Conservation (phyloP, 2,113 vertebrate species). For the Ailurus styani region DNA sequence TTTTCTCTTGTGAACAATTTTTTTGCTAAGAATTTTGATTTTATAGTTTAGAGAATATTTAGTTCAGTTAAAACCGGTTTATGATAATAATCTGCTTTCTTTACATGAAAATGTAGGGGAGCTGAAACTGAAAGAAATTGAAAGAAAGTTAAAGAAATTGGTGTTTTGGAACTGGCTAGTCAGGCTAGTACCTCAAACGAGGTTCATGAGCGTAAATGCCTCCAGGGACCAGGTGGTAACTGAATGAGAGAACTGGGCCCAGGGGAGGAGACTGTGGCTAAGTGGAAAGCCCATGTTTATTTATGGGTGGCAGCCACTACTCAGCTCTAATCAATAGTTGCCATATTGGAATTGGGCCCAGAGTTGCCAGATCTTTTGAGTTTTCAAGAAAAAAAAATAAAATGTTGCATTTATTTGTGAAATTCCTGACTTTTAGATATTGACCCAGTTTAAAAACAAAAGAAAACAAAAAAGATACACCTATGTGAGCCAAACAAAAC, state of each 20-base stretch:
- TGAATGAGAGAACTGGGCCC: neutral
- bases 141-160: no score
- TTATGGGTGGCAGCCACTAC: neutral
- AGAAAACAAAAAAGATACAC: neutral
- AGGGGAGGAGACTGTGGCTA: neutral
- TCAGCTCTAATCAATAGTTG: neutral
- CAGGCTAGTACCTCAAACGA: neutral
- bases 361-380: neutral
- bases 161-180: neutral
- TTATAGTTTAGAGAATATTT: conserved; percentile 16
- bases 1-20: neutral
- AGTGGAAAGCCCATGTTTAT: neutral
- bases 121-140: neutral
- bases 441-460: neutral
- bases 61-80: neutral
- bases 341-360: neutral
- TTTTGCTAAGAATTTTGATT: conserved; percentile 21
- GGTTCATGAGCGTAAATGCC: neutral
- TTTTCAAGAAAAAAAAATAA: neutral
- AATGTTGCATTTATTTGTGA: neutral
- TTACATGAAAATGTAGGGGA: neutral
- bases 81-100: conserved; percentile 1
- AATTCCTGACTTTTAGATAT: conserved; percentile 22
- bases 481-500: neutral
- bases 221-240: neutral